phyloP scores from a whole-genome alignment of 2,888 invertebrate species.

The Hirudinaria manillensis region DNA sequence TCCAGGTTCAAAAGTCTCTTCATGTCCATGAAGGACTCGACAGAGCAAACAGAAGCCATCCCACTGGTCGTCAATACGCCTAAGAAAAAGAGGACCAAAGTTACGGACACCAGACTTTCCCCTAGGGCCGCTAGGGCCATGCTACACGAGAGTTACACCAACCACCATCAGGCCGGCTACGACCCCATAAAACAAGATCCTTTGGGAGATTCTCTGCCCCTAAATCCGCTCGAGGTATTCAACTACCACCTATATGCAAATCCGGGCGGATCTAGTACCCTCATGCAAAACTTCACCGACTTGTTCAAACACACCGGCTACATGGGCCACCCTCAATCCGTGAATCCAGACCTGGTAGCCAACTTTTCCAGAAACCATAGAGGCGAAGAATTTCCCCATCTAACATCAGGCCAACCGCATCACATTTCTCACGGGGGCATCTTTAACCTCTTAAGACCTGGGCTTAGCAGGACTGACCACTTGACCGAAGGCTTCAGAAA shows the following conservation, averaged over 20 bases:
- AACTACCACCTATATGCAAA: neutral
- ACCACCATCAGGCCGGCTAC: neutral
- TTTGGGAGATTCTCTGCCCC: neutral
- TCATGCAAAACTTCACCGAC: neutral
- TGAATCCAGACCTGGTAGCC: no score
- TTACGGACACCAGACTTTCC: slow-evolving; percentile 62
- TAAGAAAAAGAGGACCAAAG: slow-evolving; percentile 93
- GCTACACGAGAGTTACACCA: neutral
- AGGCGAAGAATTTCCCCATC: neutral
- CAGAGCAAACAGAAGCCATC: slow-evolving; percentile 65
- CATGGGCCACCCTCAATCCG: no score
- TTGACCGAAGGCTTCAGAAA: no score
- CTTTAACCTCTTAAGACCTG: no score
- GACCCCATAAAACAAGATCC: neutral
- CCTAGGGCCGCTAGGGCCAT: slow-evolving; percentile 42
- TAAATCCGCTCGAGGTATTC: neutral
- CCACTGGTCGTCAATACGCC: slow-evolving; percentile 77
- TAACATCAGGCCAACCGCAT: neutral
- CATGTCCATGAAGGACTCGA: slow-evolving; percentile 45
- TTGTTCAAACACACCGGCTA: no score
- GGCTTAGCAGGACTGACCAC: no score
- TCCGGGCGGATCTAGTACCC: neutral
- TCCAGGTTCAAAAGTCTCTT: neutral
- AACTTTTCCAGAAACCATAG: neutral
- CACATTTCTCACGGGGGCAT: neutral